Evolutionary conservation across 2,113 vertebrate species (phyloP).

Genomic region (Neomonachus schauinslandi): DNA sequence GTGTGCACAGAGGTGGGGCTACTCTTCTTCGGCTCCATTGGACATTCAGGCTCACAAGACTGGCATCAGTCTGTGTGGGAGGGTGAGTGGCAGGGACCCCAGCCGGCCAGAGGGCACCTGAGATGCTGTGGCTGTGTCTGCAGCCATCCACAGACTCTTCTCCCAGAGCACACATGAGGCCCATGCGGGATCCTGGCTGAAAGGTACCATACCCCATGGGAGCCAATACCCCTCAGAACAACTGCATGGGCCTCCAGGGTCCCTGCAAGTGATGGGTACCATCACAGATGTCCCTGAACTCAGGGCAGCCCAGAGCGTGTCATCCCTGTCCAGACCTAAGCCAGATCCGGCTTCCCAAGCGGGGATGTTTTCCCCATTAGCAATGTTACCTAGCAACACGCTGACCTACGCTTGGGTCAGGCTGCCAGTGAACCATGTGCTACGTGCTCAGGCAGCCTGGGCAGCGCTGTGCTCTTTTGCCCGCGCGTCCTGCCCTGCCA

Average conservation of each 20-base stretch:
- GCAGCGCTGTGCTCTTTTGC: no score
- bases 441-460: background rate
- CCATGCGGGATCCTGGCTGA: background rate
- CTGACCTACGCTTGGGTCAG: background rate
- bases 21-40: background rate
- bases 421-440: background rate
- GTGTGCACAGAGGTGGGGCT: accelerated
- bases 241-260: background rate
- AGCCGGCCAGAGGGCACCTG: background rate
- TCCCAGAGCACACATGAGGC: background rate
- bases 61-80: background rate
- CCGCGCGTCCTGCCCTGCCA: background rate
- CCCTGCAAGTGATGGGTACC: background rate
- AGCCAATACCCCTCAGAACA: background rate
- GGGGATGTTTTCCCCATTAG: background rate
- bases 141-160: background rate
- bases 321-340: background rate
- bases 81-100: background rate
- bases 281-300: background rate
- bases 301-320: background rate
- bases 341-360: background rate
- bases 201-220: accelerated
- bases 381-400: background rate
- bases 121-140: background rate
- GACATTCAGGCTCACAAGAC: background rate